phyloP scores from a whole-genome alignment of 2,113 vertebrate genomes.

The Benitochromis conjunctus region DNA sequence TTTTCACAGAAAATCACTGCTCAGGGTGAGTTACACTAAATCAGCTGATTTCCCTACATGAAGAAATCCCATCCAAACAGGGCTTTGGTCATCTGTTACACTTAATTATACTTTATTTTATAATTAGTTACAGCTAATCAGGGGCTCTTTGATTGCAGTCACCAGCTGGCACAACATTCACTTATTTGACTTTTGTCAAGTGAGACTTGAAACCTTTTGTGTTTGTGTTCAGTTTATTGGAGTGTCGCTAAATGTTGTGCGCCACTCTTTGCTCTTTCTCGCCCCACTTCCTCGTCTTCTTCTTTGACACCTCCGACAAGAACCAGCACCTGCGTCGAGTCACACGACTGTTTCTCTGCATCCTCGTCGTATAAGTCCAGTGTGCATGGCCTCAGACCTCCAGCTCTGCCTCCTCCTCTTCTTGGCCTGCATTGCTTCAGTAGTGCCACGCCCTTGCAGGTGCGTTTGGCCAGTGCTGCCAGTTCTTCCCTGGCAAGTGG shows the following conservation, averaged over 20 bases:
- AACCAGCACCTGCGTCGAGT: constrained; percentile 90
- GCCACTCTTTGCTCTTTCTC: constrained; percentile 54
- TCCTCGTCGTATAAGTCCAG: constrained; percentile 76
- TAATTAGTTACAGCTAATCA: background rate
- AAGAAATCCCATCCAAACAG: background rate
- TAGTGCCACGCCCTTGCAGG: constrained; percentile 49
- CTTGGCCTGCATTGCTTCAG: constrained; percentile 56
- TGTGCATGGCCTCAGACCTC: constrained; percentile 50
- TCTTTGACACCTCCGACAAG: constrained; percentile 69
- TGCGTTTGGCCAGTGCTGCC: constrained; percentile 73
- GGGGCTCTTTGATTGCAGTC: background rate
- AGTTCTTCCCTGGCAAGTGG: constrained; percentile 88
- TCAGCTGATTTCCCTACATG: background rate
- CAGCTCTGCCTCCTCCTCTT: background rate
- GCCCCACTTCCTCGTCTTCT: constrained; percentile 62
- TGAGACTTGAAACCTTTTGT: background rate
- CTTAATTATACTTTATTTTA: background rate
- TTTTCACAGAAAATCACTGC: background rate
- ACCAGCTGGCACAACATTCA: background rate
- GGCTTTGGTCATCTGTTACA: background rate
- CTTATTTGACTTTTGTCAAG: background rate
- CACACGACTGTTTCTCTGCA: constrained; percentile 89
- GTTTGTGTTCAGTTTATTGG: constrained; percentile 40
- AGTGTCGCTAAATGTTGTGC: constrained; percentile 73
- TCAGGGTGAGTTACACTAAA: background rate